A percentile compares a stretch with the other conserved stretches of the same genome.
Evolutionary conservation across 2,113 vertebrate genomes (phyloP).

Genomic region (Thinocorus orbignyianus): DNA sequence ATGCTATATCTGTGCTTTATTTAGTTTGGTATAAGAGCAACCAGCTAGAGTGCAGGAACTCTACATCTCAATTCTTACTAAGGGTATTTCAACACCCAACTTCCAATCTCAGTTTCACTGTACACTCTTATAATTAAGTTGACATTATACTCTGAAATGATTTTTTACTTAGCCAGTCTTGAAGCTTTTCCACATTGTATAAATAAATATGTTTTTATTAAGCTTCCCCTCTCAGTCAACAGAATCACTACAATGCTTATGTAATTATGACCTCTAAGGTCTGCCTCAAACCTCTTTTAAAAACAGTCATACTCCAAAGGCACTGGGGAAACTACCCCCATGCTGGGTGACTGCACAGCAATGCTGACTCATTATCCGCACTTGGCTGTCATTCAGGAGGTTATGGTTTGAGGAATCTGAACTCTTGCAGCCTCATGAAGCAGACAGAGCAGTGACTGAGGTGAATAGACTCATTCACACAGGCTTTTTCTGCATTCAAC

Average conservation of each 20-base stretch:
- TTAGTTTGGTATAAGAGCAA: background rate
- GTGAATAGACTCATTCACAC: background rate
- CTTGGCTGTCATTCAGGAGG: background rate
- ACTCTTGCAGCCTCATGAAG: background rate
- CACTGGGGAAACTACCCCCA: background rate
- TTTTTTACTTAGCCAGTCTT: slow-evolving; percentile 23
- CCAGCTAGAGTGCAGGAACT: background rate
- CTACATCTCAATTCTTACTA: background rate
- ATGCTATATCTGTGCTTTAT: background rate
- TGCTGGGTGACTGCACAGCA: background rate
- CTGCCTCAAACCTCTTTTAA: background rate
- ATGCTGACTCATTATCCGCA: background rate
- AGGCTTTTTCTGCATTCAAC: background rate
- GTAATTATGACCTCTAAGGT: slow-evolving; percentile 1
- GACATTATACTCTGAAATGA: background rate
- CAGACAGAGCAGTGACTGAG: background rate
- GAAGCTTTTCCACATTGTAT: background rate
- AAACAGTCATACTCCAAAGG: background rate
- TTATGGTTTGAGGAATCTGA: background rate
- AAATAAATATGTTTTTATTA: slow-evolving; percentile 15
- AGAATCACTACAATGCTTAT: background rate
- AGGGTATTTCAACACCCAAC: background rate
- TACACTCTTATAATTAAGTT: background rate
- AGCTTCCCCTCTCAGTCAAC: background rate
- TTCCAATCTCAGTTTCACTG: background rate